phyloP scores from a whole-genome alignment of 2,113 vertebrate species.

The Garra rufa region DNA sequence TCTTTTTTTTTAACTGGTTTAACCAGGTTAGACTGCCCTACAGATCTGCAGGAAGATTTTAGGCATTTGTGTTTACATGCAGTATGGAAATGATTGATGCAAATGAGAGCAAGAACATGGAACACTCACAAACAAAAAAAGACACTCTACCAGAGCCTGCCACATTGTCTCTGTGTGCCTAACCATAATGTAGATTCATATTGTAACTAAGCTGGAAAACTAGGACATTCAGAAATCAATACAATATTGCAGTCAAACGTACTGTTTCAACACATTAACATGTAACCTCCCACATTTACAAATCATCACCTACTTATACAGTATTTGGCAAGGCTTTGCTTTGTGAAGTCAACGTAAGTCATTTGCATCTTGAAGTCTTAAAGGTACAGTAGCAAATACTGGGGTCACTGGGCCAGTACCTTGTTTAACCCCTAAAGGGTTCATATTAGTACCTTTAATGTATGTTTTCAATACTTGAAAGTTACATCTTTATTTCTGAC shows the following conservation, averaged over 20 bases:
- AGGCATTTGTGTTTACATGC: constrained; percentile 31
- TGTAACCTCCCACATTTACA: not conserved
- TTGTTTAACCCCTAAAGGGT: not conserved
- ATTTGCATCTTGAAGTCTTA: not conserved
- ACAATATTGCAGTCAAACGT: not conserved
- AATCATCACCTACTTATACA: not conserved
- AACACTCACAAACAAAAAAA: constrained; percentile 23
- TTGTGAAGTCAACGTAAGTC: not conserved
- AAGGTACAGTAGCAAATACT: not conserved
- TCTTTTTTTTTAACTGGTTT: not conserved
- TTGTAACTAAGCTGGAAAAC: not conserved
- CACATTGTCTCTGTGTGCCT: not conserved
- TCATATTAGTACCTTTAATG: not conserved
- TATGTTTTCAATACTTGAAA: too few relatives aligned
- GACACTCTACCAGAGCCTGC: not conserved
- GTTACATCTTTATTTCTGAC: too few relatives aligned
- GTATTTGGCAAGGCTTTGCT: not conserved
- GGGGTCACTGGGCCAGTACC: not conserved
- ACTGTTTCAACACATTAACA: not conserved
- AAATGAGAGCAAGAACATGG: constrained; percentile 41
- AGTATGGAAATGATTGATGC: constrained; percentile 57
- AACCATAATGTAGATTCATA: not conserved
- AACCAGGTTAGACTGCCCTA: not conserved
- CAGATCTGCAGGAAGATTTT: constrained; percentile 4
- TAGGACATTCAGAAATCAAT: not conserved